phyloP scores from a whole-genome alignment of 1,140 invertebrate genomes.

The Musca vetustissima region DNA sequence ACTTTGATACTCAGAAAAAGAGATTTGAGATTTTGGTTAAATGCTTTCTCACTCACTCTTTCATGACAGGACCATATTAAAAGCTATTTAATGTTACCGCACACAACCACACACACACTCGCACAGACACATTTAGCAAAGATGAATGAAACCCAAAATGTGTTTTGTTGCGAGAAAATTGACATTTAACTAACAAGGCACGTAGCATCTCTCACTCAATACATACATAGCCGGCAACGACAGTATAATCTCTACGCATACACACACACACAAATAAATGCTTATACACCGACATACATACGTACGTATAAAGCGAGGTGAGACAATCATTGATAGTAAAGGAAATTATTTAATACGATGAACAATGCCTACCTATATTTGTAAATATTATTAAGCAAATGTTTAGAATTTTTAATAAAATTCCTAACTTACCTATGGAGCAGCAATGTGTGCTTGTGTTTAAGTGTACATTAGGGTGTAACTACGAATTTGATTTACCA shows the following conservation, averaged over 20 bases:
- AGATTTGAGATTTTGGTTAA: too few relatives aligned
- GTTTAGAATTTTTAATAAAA: constrained; percentile 5
- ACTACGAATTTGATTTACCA: too few relatives aligned
- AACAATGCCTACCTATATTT: constrained; percentile 1
- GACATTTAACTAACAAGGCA: constrained; percentile 11
- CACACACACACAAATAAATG: neutral
- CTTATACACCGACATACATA: neutral
- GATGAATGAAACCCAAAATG: neutral
- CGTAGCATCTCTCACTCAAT: neutral
- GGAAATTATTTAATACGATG: neutral
- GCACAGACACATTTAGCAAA: neutral
- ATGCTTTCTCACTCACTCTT: too few relatives aligned
- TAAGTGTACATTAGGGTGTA: too few relatives aligned
- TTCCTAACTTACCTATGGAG: too few relatives aligned
- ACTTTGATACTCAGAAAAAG: too few relatives aligned
- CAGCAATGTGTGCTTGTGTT: too few relatives aligned
- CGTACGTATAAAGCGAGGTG: neutral
- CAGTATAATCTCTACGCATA: neutral
- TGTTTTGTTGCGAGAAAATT: too few relatives aligned
- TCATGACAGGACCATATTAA: neutral
- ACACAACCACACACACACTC: neutral
- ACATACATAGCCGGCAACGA: neutral
- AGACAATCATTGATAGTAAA: too few relatives aligned
- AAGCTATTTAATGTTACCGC: constrained; percentile 9
- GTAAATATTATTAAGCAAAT: constrained; percentile 5